Conservation (phyloP, 2,797 vertebrate species). For the Oreochromis grahami region DNA sequence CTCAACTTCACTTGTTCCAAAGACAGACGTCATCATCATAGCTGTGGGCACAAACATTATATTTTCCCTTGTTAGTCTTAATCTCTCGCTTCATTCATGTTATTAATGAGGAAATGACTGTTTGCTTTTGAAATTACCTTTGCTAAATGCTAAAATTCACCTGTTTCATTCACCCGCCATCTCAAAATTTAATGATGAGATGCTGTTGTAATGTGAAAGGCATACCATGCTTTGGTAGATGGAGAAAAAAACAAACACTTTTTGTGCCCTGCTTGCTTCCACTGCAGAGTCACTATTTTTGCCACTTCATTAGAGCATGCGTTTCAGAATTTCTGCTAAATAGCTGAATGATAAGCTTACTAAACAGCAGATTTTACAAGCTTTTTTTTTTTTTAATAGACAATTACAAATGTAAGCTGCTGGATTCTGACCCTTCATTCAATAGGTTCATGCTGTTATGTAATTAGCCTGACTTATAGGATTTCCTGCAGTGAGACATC, state of each 20-base stretch:
- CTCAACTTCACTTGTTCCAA: not conserved
- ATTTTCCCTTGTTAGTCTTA: not conserved
- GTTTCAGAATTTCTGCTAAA: not conserved
- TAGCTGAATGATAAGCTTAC: not conserved
- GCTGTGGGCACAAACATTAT: not conserved
- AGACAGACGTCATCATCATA: not conserved
- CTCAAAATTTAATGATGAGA: not conserved
- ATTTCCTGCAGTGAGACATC: constrained; percentile 30
- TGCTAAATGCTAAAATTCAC: not conserved
- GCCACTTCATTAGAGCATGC: not conserved
- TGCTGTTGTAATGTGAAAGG: not conserved
- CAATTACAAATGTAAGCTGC: not conserved
- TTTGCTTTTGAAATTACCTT: not conserved
- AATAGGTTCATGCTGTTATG: constrained; percentile 31
- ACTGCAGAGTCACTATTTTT: not conserved
- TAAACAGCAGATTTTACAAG: not conserved
- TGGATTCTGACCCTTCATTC: not conserved
- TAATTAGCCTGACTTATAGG: constrained; percentile 41
- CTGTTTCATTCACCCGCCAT: not conserved
- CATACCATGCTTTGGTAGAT: not conserved
- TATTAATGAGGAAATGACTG: not conserved
- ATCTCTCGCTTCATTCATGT: not conserved
- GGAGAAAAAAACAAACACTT: fast-evolving
- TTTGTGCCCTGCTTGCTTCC: not conserved
- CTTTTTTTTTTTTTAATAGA: not conserved